Conservation (phyloP, 2,888 invertebrate species). For the Rutpela maculata region DNA sequence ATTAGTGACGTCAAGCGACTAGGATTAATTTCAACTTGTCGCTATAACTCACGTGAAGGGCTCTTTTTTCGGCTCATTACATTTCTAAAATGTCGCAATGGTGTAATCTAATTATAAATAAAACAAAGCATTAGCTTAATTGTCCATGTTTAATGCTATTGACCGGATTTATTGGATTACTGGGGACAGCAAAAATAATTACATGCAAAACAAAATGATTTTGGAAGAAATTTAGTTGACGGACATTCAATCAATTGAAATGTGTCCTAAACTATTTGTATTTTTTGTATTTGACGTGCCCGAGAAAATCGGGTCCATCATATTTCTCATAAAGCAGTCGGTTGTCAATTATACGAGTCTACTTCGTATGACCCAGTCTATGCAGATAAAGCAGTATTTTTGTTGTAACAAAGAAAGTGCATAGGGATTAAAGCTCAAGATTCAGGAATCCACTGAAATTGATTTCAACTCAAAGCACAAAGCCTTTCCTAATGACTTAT, state of each 20-base stretch:
- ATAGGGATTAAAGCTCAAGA: too few relatives aligned
- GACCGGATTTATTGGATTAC: constrained; percentile 32
- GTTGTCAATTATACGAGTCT: too few relatives aligned
- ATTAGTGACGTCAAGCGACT: constrained; percentile 64
- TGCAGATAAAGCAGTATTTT: too few relatives aligned
- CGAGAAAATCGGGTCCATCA: too few relatives aligned
- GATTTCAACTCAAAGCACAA: too few relatives aligned
- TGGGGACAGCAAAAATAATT: constrained; percentile 7
- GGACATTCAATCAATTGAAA: not conserved
- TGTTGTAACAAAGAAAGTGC: too few relatives aligned
- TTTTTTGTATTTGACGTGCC: too few relatives aligned
- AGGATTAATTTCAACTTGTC: constrained; percentile 63
- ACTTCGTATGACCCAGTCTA: too few relatives aligned
- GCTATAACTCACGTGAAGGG: constrained; percentile 59
- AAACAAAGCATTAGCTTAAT: constrained; percentile 58
- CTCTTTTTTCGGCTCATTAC: constrained; percentile 66
- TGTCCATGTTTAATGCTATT: constrained; percentile 50
- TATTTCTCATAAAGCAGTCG: too few relatives aligned
- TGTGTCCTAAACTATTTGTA: too few relatives aligned
- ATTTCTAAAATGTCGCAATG: constrained; percentile 65
- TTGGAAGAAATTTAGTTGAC: not conserved
- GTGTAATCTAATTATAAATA: constrained; percentile 59
- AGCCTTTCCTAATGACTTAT: too few relatives aligned
- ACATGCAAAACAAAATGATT: constrained; percentile 8
- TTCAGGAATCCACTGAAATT: too few relatives aligned